phyloP scores from a whole-genome alignment of 2,797 vertebrate genomes.

The Molossus alvarezi region DNA sequence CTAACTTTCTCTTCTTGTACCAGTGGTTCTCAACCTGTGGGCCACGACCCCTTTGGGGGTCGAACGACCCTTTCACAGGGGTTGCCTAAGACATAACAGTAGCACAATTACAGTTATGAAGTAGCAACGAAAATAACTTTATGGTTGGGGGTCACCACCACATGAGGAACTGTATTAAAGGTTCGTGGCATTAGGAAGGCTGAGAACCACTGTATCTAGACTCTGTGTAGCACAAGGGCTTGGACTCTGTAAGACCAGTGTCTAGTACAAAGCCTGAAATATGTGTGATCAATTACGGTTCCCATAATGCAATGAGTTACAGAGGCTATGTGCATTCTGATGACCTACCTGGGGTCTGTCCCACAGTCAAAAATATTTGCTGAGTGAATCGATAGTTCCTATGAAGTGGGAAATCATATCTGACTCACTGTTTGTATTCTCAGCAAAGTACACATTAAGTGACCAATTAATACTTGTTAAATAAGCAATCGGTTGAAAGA shows the following conservation, averaged over 20 bases:
- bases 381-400: neutral
- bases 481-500: neutral
- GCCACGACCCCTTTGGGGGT: too few species aligned
- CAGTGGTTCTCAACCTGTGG: too few species aligned
- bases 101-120: too few species aligned
- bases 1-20: neutral
- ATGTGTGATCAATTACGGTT: neutral
- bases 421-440: slow-evolving; percentile 17
- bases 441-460: neutral
- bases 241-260: neutral
- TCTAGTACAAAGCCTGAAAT: neutral
- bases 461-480: slow-evolving; percentile 33
- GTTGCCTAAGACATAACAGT: too few species aligned
- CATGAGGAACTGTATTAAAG: too few species aligned
- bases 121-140: too few species aligned
- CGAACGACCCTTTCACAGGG: too few species aligned
- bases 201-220: neutral
- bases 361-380: slow-evolving; percentile 1
- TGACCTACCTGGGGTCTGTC: neutral
- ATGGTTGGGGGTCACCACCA: too few species aligned
- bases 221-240: neutral
- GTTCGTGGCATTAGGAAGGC: too few species aligned
- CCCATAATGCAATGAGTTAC: neutral
- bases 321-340: neutral
- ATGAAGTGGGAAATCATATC: neutral